A percentile compares a stretch with the other conserved stretches of the same genome.
Evolutionary conservation across 2,113 vertebrate species (phyloP).

Genomic region (Dromiciops gliroides): DNA sequence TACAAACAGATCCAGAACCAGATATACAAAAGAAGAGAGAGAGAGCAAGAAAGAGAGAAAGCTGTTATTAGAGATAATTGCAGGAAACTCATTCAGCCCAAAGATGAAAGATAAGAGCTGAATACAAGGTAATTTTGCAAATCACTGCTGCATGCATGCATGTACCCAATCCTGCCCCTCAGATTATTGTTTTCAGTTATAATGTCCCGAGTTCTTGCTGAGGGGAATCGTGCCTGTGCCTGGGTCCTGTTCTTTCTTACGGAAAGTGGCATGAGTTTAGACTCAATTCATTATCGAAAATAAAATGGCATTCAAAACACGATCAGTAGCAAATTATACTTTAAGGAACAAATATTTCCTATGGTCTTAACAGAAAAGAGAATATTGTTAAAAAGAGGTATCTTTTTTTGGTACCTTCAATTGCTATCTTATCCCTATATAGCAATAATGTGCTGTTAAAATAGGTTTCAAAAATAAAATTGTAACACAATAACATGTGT

Average conservation of each 20-base stretch:
- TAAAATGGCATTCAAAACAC: not conserved
- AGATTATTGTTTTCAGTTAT: slow-evolving; percentile 80
- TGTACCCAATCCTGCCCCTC: slow-evolving; percentile 88
- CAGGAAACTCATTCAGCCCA: slow-evolving; percentile 87
- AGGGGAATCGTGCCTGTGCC: slow-evolving; percentile 58
- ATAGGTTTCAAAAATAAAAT: not conserved
- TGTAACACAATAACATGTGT: not conserved
- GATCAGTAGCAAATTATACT: not conserved
- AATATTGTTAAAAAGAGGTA: not conserved
- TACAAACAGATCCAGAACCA: slow-evolving; percentile 85
- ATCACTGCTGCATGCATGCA: slow-evolving; percentile 84
- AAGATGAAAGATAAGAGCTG: slow-evolving; percentile 88
- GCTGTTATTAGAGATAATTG: slow-evolving; percentile 89
- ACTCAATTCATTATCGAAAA: slow-evolving; percentile 29
- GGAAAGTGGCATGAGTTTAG: slow-evolving; percentile 62
- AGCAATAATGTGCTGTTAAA: not conserved
- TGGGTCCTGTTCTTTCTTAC: slow-evolving; percentile 62
- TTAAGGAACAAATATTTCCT: not conserved
- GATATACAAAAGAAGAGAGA: slow-evolving; percentile 81
- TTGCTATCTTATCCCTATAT: not conserved
- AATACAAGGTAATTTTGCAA: slow-evolving; percentile 89
- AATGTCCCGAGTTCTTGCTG: slow-evolving; percentile 49
- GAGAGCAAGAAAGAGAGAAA: slow-evolving; percentile 1
- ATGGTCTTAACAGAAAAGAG: not conserved
- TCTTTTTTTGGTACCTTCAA: accelerated